Conservation (phyloP, 2,113 vertebrate genomes). For the Murina feae region DNA sequence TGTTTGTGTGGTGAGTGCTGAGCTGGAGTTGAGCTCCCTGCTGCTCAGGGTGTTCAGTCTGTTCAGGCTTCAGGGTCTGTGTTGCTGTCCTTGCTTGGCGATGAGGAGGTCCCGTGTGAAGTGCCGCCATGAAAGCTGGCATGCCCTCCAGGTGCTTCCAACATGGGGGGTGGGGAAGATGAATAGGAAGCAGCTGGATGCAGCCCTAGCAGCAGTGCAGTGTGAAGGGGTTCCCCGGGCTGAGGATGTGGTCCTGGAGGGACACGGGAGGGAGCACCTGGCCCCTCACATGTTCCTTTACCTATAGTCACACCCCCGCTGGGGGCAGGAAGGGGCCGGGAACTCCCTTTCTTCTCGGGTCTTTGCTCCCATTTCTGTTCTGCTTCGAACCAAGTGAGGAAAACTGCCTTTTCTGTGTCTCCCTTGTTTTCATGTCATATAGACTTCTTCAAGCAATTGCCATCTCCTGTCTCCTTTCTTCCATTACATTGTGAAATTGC, state of each 20-base stretch:
- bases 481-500: no score
- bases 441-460: neutral
- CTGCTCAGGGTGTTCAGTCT: neutral
- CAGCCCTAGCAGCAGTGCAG: no score
- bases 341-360: rapidly evolving
- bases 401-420: neutral
- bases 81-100: neutral
- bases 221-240: no score
- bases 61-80: neutral
- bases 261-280: no score
- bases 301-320: neutral
- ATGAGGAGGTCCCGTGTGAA: no score
- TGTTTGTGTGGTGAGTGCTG: rapidly evolving
- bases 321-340: neutral
- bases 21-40: neutral
- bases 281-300: no score
- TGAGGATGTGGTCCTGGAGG: no score
- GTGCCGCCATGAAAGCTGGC: rapidly evolving
- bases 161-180: rapidly evolving
- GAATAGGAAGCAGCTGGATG: no score
- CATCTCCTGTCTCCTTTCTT: no score
- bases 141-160: no score
- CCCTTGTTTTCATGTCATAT: neutral
- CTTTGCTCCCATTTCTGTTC: neutral
- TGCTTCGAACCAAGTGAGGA: neutral